Conservation (phyloP, 2,888 invertebrate genomes). For the Lordiphosa andalusiaca region DNA sequence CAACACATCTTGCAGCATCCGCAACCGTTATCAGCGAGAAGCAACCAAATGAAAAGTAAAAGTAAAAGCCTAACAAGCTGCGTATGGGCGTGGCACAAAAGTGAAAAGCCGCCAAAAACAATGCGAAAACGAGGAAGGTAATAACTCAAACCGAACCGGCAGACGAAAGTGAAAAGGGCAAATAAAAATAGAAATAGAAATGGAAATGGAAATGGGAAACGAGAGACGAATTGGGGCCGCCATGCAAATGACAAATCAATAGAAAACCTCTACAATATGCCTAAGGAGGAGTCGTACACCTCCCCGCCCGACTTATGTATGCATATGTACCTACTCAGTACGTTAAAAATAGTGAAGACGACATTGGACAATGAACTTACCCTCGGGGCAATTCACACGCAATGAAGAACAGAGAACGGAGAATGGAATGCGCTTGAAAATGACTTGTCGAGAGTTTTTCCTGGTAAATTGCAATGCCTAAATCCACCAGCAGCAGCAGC, state of each 20-base stretch:
- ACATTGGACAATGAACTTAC: too few species aligned
- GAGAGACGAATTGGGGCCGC: constrained; percentile 38
- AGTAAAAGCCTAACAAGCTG: constrained; percentile 40
- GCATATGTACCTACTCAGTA: not conserved
- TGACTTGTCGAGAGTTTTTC: constrained; percentile 29
- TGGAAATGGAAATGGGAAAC: constrained; percentile 9
- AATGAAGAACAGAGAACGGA: not conserved
- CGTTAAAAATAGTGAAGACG: constrained; percentile 10
- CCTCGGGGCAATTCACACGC: too few species aligned
- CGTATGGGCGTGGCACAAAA: constrained; percentile 42
- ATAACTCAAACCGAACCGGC: constrained; percentile 46
- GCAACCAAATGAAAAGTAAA: constrained; percentile 15
- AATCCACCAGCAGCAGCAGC: constrained; percentile 17
- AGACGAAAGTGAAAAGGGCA: constrained; percentile 52
- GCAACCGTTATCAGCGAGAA: constrained; percentile 20
- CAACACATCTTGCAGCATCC: too few species aligned
- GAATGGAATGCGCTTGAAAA: constrained; percentile 15
- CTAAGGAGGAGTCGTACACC: constrained; percentile 9
- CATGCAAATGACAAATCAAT: constrained; percentile 63
- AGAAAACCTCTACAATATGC: constrained; percentile 37
- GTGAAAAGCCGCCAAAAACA: constrained; percentile 30
- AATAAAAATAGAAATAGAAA: constrained; percentile 34
- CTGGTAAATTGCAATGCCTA: constrained; percentile 38
- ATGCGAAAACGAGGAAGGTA: constrained; percentile 18
- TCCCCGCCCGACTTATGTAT: not conserved